Conservation (phyloP, 2,113 vertebrate genomes). For the Callionymus lyra region DNA sequence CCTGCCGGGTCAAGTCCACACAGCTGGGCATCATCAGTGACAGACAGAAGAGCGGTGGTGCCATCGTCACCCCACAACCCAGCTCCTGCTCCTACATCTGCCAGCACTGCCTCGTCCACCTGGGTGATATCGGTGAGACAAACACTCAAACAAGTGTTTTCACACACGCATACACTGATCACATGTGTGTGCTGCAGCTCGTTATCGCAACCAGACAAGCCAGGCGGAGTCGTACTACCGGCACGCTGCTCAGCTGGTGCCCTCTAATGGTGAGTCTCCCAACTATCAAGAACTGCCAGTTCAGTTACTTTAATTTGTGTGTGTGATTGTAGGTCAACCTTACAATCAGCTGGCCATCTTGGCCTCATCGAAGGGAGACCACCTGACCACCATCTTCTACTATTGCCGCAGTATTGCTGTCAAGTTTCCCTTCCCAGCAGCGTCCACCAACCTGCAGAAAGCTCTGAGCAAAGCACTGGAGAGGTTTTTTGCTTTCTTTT, state of each 20-base stretch:
- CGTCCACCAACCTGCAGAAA: conserved; percentile 98
- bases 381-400: conserved; percentile 99
- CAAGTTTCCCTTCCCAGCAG: conserved; percentile 98
- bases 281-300: background rate
- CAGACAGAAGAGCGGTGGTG: conserved; percentile 80
- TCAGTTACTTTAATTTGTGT: background rate
- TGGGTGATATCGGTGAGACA: conserved; percentile 91
- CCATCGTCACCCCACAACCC: conserved; percentile 93
- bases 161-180: no score
- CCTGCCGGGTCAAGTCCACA: conserved; percentile 92
- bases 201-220: conserved; percentile 98
- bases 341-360: conserved; percentile 99
- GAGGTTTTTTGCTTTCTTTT: no score
- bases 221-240: conserved; percentile 98
- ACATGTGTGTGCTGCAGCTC: conserved; percentile 69
- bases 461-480: conserved; percentile 98
- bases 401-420: conserved; percentile 99
- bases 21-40: conserved; percentile 98
- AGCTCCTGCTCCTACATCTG: conserved; percentile 99
- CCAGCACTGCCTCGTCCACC: conserved; percentile 99
- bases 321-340: conserved; percentile 83
- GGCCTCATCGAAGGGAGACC: conserved; percentile 98
- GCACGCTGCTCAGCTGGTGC: conserved; percentile 97
- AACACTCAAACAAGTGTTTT: background rate
- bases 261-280: conserved; percentile 87